A percentile compares a stretch with the other conserved stretches of the same genome.
These are phyloP conservation scores for Fragariocoptes setiger DNA, from an alignment of 1,140 invertebrate genomes.

Conservation along the genomic window DNA sequence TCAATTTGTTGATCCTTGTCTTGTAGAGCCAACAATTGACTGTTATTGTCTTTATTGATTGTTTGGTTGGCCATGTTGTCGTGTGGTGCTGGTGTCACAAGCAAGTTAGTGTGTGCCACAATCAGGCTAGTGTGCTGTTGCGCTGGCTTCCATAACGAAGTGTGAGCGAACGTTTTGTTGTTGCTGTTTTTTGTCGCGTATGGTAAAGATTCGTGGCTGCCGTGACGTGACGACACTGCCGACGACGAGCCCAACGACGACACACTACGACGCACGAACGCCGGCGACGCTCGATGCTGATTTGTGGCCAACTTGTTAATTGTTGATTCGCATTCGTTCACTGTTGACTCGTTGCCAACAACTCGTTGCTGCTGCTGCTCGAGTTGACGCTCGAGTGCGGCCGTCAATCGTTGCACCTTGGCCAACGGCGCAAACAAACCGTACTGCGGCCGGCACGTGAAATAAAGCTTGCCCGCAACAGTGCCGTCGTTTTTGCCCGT, in stretches of 20 bases:
- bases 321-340: too few species aligned
- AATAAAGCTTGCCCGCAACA: slow-evolving; percentile 60
- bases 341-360: too few species aligned
- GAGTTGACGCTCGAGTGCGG: too few species aligned
- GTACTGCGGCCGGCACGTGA: slow-evolving; percentile 50
- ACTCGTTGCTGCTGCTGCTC: too few species aligned
- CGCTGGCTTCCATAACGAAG: neutral
- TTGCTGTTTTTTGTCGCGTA: neutral
- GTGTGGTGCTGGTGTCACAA: neutral
- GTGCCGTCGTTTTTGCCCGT: slow-evolving; percentile 70
- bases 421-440: slow-evolving; percentile 66
- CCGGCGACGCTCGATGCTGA: too few species aligned
- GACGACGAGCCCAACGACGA: too few species aligned
- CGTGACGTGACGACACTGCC: too few species aligned
- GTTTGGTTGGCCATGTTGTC: too few species aligned
- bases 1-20: neutral
- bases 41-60: neutral
- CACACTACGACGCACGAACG: too few species aligned
- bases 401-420: too few species aligned
- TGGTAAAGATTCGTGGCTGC: too few species aligned
- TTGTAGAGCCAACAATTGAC: neutral
- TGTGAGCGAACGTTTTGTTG: neutral
- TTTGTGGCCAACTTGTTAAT: too few species aligned
- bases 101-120: neutral
- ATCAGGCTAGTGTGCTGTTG: neutral